These are phyloP conservation scores for Xestobium rufovillosum DNA, from an alignment of 2,888 invertebrate species.

Conservation along the genomic window DNA sequence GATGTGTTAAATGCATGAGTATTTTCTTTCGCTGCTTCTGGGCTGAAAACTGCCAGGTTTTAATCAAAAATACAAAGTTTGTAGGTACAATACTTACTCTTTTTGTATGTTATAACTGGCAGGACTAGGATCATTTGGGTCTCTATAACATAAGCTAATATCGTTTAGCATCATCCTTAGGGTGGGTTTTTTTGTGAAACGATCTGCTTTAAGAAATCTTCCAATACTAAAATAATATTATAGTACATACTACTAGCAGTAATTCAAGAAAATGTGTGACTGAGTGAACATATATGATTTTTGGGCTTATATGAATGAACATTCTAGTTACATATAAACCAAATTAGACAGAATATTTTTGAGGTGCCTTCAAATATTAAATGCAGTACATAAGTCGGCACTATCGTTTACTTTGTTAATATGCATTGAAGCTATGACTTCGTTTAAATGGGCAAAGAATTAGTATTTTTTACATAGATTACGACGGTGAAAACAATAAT, in stretches of 20 bases:
- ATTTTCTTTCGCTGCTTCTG: constrained; percentile 14
- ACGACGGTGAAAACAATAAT: too few relatives aligned
- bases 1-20: constrained; percentile 33
- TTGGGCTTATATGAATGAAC: too few relatives aligned
- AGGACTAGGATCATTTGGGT: constrained; percentile 49
- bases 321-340: too few relatives aligned
- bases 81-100: constrained; percentile 3
- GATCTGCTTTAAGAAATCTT: constrained; percentile 29
- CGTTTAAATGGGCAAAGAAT: too few relatives aligned
- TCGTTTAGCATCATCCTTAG: constrained; percentile 47
- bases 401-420: too few relatives aligned
- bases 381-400: too few relatives aligned
- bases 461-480: too few relatives aligned
- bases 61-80: not conserved
- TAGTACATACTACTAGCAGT: not conserved
- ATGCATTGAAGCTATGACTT: too few relatives aligned
- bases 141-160: constrained; percentile 44
- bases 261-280: too few relatives aligned
- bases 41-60: constrained; percentile 14
- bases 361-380: too few relatives aligned
- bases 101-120: constrained; percentile 25
- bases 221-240: constrained; percentile 22
- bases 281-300: too few relatives aligned
- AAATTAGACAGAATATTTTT: too few relatives aligned
- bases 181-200: constrained; percentile 40